These are phyloP conservation scores for Coenonympha arcania DNA, from an alignment of 2,888 invertebrate genomes.

Conservation along the genomic window DNA sequence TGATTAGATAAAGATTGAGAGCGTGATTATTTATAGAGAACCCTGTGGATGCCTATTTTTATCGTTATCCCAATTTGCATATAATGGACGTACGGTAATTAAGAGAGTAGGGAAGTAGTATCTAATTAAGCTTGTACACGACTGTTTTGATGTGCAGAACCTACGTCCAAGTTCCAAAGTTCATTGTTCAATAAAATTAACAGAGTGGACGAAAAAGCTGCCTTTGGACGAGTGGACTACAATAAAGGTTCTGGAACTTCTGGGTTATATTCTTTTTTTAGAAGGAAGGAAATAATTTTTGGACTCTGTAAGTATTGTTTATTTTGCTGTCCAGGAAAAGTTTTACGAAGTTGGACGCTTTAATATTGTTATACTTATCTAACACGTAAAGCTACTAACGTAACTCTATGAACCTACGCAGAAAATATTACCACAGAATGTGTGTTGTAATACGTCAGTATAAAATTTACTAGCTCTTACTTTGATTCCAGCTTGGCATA, in stretches of 20 bases:
- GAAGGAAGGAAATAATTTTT: too few species aligned
- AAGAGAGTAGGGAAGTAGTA: neutral
- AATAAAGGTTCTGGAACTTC: too few species aligned
- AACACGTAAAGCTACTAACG: too few species aligned
- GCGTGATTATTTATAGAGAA: too few species aligned
- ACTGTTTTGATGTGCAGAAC: too few species aligned
- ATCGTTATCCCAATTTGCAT: neutral
- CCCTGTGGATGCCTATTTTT: too few species aligned
- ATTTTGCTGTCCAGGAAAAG: constrained; percentile 53
- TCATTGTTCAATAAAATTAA: neutral
- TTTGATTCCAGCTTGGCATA: constrained; percentile 5
- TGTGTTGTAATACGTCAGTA: neutral
- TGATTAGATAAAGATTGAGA: too few species aligned
- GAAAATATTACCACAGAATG: constrained; percentile 6
- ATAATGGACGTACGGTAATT: neutral
- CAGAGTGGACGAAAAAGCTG: neutral
- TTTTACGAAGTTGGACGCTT: constrained; percentile 55
- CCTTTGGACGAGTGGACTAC: too few species aligned
- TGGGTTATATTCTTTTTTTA: too few species aligned
- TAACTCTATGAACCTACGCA: neutral
- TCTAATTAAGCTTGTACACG: neutral
- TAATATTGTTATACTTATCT: too few species aligned
- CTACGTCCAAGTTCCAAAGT: neutral
- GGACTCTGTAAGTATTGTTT: too few species aligned
- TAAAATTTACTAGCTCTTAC: constrained; percentile 7